Conservation (phyloP, 2,797 vertebrate genomes). For the Carcharodon carcharias region DNA sequence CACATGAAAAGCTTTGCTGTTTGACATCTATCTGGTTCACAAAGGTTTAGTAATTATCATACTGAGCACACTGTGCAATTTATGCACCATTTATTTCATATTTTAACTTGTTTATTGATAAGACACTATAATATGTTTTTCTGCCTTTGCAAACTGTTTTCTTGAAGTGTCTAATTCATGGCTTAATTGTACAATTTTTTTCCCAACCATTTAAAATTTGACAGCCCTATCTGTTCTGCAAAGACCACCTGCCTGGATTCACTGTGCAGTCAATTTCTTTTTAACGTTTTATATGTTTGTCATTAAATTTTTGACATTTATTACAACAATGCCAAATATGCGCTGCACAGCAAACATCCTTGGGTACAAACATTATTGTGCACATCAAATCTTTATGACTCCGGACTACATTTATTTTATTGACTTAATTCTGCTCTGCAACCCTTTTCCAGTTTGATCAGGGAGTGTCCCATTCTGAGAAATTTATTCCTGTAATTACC, state of each 20-base stretch:
- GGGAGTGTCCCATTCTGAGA: constrained; percentile 11
- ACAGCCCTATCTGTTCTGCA: constrained; percentile 48
- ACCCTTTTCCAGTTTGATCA: constrained; percentile 13
- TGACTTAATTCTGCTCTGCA: constrained; percentile 5
- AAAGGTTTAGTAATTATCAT: background rate
- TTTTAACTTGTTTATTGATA: constrained; percentile 16
- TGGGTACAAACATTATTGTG: constrained; percentile 28
- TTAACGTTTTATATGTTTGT: constrained; percentile 29
- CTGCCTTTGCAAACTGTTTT: constrained; percentile 21
- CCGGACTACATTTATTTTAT: constrained; percentile 25
- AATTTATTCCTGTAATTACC: constrained; percentile 32
- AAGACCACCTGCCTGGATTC: constrained; percentile 52
- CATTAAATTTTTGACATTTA: constrained; percentile 37
- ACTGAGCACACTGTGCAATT: background rate
- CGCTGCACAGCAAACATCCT: background rate
- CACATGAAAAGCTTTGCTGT: background rate
- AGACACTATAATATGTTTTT: background rate
- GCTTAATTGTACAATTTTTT: constrained; percentile 42
- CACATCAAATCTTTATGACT: constrained; percentile 36
- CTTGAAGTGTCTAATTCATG: constrained; percentile 21
- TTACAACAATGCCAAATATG: constrained; percentile 27
- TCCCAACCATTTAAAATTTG: constrained; percentile 47
- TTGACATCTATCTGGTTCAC: background rate
- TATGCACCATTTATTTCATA: constrained; percentile 11
- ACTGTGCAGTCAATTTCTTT: constrained; percentile 46